phyloP scores from a whole-genome alignment of 1,140 invertebrate genomes.

The Tetranychus cinnabarinus region DNA sequence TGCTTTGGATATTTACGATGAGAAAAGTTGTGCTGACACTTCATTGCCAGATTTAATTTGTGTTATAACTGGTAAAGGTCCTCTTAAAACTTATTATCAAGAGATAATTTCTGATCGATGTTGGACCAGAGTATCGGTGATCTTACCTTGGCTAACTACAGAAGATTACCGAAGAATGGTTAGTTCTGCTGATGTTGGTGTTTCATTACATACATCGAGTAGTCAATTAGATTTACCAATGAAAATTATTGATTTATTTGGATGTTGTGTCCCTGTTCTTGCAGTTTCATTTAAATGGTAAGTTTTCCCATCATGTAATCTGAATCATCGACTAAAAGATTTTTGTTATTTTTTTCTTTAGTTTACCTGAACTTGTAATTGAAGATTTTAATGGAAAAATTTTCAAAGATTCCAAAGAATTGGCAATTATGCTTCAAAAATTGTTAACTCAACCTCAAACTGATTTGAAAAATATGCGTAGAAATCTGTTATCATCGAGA shows the following conservation, averaged over 20 bases:
- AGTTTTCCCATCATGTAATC: conserved; percentile 1
- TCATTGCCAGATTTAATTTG: conserved; percentile 45
- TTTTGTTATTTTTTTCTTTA: conserved; percentile 26
- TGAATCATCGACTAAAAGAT: not conserved
- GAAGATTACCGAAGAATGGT: conserved; percentile 62
- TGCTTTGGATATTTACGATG: conserved; percentile 40
- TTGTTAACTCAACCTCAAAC: not conserved
- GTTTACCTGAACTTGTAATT: conserved; percentile 60
- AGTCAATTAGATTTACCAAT: conserved; percentile 94
- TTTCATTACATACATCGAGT: conserved; percentile 83
- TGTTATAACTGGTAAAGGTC: conserved; percentile 83
- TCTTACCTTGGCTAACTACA: conserved; percentile 74
- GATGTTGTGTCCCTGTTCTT: conserved; percentile 57
- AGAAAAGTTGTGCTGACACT: conserved; percentile 10
- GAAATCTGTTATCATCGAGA: not conserved
- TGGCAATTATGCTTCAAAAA: conserved; percentile 29
- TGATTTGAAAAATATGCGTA: not conserved
- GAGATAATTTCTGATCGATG: conserved; percentile 31
- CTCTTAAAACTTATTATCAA: conserved; percentile 61
- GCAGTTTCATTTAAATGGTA: conserved; percentile 25
- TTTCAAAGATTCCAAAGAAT: conserved; percentile 43
- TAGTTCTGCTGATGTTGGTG: conserved; percentile 76
- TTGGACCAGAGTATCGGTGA: conserved; percentile 51
- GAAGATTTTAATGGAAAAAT: conserved; percentile 58
- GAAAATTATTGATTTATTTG: conserved; percentile 99